Conservation (phyloP, 2,888 invertebrate genomes). For the Orgyia antiqua region DNA sequence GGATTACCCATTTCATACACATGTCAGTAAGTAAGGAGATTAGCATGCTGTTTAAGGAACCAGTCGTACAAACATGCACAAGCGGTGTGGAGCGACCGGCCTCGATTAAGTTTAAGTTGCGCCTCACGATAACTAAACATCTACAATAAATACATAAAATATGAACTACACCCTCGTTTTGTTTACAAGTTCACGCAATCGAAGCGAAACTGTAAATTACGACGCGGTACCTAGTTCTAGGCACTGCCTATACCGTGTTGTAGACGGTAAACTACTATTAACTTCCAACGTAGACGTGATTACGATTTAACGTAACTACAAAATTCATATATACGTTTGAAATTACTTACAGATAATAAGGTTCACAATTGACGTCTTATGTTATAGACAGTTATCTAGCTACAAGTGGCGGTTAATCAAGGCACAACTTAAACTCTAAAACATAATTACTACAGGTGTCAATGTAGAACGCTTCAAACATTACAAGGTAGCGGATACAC, state of each 20-base stretch:
- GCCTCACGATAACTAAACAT: constrained; percentile 36
- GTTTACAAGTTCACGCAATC: constrained; percentile 34
- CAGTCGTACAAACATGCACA: constrained; percentile 70
- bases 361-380: constrained; percentile 20
- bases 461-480: constrained; percentile 45
- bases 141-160: constrained; percentile 22
- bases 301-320: constrained; percentile 41
- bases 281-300: constrained; percentile 44
- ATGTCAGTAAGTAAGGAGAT: constrained; percentile 61
- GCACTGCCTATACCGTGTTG: constrained; percentile 30
- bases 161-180: constrained; percentile 21
- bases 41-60: constrained; percentile 68
- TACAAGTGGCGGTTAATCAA: constrained; percentile 14
- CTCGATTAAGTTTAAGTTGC: constrained; percentile 63
- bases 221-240: constrained; percentile 34
- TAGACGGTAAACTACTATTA: constrained; percentile 48
- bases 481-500: constrained; percentile 60
- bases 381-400: constrained; percentile 14
- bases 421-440: constrained; percentile 64
- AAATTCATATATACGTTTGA: no score
- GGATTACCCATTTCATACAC: constrained; percentile 59
- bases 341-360: constrained; percentile 31
- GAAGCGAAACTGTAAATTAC: constrained; percentile 49
- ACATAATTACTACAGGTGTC: constrained; percentile 46
- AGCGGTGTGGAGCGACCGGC: constrained; percentile 71